A percentile compares a stretch with the other conserved stretches of the same genome.
Conservation (phyloP, 2,888 invertebrate species). For the Eurois occulta region DNA sequence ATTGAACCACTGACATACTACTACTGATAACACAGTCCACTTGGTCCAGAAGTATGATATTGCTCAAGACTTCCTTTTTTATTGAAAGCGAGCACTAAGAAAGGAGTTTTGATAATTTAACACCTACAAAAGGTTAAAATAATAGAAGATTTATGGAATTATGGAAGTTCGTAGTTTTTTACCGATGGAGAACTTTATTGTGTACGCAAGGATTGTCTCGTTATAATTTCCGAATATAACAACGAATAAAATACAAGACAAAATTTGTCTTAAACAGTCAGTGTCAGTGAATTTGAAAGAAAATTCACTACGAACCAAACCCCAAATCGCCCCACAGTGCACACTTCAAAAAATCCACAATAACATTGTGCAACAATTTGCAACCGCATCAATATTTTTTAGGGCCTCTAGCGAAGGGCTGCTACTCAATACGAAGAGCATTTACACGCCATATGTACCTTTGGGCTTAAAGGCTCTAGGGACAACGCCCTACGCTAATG, state of each 20-base stretch:
- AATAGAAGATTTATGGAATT: not conserved
- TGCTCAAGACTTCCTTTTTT: not conserved
- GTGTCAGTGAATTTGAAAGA: not conserved
- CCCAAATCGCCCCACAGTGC: not conserved
- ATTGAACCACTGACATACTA: not conserved
- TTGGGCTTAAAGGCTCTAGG: conserved; percentile 82
- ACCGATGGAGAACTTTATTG: not conserved
- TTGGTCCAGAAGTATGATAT: not conserved
- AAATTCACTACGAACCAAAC: not conserved
- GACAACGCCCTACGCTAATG: conserved; percentile 81
- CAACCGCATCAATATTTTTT: conserved; percentile 74
- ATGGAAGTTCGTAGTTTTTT: not conserved
- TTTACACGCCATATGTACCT: conserved; percentile 90
- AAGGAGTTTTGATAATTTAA: not conserved
- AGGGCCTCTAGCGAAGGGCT: conserved; percentile 70
- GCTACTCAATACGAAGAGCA: conserved; percentile 85
- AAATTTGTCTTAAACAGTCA: not conserved
- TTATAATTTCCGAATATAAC: not conserved
- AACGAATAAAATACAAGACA: not conserved
- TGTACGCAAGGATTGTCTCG: not conserved
- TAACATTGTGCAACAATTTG: conserved; percentile 66
- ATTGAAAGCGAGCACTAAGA: not conserved
- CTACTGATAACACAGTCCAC: not conserved
- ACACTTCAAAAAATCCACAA: conserved; percentile 54
- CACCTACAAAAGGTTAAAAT: not conserved